Base-by-base conservation (phyloP, 2,797 vertebrate species). In the Lateolabrax maculatus region DNA sequence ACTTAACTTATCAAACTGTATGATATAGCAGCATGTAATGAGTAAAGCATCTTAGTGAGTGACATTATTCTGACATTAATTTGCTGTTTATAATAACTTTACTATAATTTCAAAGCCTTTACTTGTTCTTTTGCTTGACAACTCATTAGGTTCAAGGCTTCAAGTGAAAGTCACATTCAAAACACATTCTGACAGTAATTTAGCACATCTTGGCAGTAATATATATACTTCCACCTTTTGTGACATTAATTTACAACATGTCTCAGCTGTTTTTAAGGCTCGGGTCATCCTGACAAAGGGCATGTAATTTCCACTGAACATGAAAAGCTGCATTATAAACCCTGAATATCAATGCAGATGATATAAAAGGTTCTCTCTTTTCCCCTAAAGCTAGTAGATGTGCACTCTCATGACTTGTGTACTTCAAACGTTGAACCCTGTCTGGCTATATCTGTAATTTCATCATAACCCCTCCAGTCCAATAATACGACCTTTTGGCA, bases 51-150 rank as follows among this genome's bases (percentile, higher is more conserved):
- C 73, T 64, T 6, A 37, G 11, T 71, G 82, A 86, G 76, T 83
- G 85, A 87, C 86, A 79, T 69, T 77, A 76, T 83, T 68, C 62
- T 77, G 88, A 88, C 85, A 79, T 87, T 90, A 88, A 92, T 91
- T 90, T 91, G 85, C 83, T 75, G 72, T 87, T 90, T 89, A 90
- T 89, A 86, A 71, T 79, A 84, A 84, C 73, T 82, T 84, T 62
- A 49, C 51, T 49, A 70, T 44, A 16, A 3, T 79, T 80, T 83
- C 83, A 82, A 79, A 88, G 79, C 49, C 19, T 23, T 19, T 34
- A 21, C 55, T 81, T 73, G 37, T 66, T 66, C 44, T 75, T 81
- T 77, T 9, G 60, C 48, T 55, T 67, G 82, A 77, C 89, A 90
- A 87, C 80, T 90, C 77, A 85, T 93, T 90, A 91, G 62, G 69